phyloP scores from a whole-genome alignment of 2,113 vertebrate genomes.

The Mastomys coucha region DNA sequence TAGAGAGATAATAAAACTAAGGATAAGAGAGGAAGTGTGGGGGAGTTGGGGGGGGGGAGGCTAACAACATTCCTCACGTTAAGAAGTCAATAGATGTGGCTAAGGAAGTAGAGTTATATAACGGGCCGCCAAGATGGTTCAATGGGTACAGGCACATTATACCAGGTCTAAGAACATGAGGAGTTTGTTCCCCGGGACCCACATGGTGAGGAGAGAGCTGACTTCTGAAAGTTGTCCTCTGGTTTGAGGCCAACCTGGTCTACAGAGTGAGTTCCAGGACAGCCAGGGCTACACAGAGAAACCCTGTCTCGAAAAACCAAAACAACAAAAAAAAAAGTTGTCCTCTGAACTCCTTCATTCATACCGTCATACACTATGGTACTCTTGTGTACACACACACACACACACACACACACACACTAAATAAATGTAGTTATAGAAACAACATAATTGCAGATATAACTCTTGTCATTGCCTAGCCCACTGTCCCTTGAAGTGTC shows the following conservation, averaged over 20 bases:
- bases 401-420: background rate
- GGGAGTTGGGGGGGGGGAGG: background rate
- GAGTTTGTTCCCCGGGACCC: background rate
- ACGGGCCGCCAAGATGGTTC: background rate
- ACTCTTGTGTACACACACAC: background rate
- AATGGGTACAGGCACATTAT: no score
- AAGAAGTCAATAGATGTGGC: background rate
- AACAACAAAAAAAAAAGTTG: background rate
- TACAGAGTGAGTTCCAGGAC: no score
- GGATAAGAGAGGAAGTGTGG: background rate
- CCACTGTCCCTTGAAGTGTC: background rate
- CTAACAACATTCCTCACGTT: background rate
- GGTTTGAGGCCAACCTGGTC: no score
- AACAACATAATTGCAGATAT: background rate
- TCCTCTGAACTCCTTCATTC: background rate
- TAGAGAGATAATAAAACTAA: background rate
- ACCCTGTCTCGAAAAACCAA: no score
- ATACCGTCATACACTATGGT: background rate
- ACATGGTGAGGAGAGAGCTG: background rate
- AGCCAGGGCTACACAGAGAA: no score
- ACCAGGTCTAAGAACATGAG: background rate
- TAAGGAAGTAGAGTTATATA: background rate
- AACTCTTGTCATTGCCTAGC: no score
- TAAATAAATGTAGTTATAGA: background rate
- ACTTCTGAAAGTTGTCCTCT: background rate